phyloP scores from a whole-genome alignment of 2,888 invertebrate genomes.

The Atrina japonica region DNA sequence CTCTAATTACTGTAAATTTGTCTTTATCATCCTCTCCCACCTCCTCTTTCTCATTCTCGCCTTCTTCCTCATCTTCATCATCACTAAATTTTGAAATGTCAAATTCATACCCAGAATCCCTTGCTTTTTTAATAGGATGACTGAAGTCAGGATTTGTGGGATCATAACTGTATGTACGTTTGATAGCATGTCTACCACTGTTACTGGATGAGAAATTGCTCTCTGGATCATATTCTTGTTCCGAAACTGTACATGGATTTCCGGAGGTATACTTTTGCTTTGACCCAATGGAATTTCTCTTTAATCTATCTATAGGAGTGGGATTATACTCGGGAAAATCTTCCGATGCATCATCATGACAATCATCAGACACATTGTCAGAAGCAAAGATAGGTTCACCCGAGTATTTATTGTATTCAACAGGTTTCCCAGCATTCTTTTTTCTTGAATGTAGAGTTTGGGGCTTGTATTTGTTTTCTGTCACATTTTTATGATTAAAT shows the following conservation, averaged over 20 bases:
- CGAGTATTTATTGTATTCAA: slow-evolving; percentile 40
- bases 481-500: slow-evolving; percentile 16
- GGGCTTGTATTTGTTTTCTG: slow-evolving; percentile 26
- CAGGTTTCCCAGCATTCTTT: slow-evolving; percentile 10
- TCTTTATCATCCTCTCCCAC: slow-evolving; percentile 38
- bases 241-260: slow-evolving; percentile 46
- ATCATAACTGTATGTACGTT: slow-evolving; percentile 43
- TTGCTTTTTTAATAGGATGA: slow-evolving; percentile 38
- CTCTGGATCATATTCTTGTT: slow-evolving; percentile 73
- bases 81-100: slow-evolving; percentile 47
- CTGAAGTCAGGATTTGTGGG: slow-evolving; percentile 29
- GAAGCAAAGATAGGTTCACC: slow-evolving; percentile 29
- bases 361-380: slow-evolving; percentile 9
- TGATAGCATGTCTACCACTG: slow-evolving; percentile 12
- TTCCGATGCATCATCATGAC: slow-evolving; percentile 42
- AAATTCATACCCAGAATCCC: slow-evolving; percentile 44
- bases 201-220: slow-evolving; percentile 61
- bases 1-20: slow-evolving; percentile 14
- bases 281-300: slow-evolving; percentile 37
- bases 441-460: slow-evolving; percentile 1
- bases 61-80: slow-evolving; percentile 20
- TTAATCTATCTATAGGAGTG: slow-evolving; percentile 65
- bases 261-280: slow-evolving; percentile 49
- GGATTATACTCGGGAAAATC: slow-evolving; percentile 69
- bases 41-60: slow-evolving; percentile 16